Conservation (phyloP, 2,797 vertebrate species). For the Buphagus erythrorhynchus region DNA sequence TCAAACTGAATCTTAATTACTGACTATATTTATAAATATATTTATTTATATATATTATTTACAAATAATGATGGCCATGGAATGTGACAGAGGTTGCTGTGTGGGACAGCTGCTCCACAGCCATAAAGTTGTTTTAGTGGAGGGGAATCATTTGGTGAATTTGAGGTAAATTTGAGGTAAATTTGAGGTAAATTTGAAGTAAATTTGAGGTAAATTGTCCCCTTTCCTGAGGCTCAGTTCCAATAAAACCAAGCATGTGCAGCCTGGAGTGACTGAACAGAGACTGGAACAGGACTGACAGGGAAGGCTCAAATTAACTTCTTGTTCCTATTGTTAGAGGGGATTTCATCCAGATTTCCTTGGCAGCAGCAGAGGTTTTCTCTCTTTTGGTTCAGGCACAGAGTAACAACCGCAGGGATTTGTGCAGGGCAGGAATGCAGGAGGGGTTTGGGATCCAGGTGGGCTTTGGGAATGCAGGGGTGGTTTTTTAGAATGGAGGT, state of each 20-base stretch:
- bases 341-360: background rate
- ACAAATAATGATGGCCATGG: background rate
- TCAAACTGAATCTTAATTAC: background rate
- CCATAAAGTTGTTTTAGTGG: background rate
- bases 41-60: background rate
- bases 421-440: rapidly evolving
- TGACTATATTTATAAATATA: background rate
- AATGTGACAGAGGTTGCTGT: rapidly evolving
- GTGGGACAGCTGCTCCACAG: background rate
- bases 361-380: background rate
- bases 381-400: background rate
- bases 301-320: background rate
- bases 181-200: background rate
- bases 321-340: background rate
- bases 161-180: background rate
- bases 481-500: too few relatives aligned
- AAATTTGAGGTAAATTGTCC: background rate
- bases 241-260: rapidly evolving
- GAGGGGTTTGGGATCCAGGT: too few relatives aligned
- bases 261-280: background rate
- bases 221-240: background rate
- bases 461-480: too few relatives aligned
- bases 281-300: background rate
- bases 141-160: background rate
- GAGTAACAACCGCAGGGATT: rapidly evolving